Percentiles rank a stretch among this genome's conserved stretches.
Evolutionary conservation across 1,140 invertebrate species (phyloP).

Genomic region (Drosophila nigrodunni): DNA sequence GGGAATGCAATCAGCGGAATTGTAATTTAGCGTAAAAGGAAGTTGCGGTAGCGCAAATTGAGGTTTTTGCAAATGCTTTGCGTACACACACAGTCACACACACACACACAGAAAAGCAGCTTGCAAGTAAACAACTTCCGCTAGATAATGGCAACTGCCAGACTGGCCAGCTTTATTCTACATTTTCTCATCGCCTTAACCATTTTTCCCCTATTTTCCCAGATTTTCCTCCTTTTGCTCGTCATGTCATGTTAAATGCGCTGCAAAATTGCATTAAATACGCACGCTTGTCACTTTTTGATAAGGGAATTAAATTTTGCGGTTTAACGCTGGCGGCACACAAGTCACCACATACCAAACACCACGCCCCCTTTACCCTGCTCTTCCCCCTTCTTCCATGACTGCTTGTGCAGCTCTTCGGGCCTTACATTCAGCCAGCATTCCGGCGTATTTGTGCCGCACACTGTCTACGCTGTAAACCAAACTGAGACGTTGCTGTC

Average conservation of each 20-base stretch:
- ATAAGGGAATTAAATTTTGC: conserved; percentile 84
- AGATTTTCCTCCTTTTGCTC: conserved; percentile 2
- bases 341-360: conserved; percentile 38
- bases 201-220: conserved; percentile 2
- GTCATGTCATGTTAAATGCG: conserved; percentile 79
- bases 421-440: background rate
- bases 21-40: conserved; percentile 79
- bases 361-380: conserved; percentile 1
- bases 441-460: conserved; percentile 68
- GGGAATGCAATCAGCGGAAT: conserved; percentile 81
- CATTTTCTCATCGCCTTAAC: background rate
- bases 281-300: conserved; percentile 84
- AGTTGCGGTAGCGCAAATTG: conserved; percentile 65
- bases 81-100: background rate
- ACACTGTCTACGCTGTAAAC: conserved; percentile 73
- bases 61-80: conserved; percentile 44
- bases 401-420: background rate
- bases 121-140: conserved; percentile 74
- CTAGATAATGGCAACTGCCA: conserved; percentile 68
- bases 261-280: conserved; percentile 84
- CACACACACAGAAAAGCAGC: conserved; percentile 33
- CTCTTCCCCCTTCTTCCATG: background rate
- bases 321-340: conserved; percentile 75
- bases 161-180: conserved; percentile 28
- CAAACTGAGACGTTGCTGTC: conserved; percentile 62